Evolutionary conservation across 64 coral and sea anemone species (phyloP).

Genomic region (Dendrophyllia cribrosa): DNA sequence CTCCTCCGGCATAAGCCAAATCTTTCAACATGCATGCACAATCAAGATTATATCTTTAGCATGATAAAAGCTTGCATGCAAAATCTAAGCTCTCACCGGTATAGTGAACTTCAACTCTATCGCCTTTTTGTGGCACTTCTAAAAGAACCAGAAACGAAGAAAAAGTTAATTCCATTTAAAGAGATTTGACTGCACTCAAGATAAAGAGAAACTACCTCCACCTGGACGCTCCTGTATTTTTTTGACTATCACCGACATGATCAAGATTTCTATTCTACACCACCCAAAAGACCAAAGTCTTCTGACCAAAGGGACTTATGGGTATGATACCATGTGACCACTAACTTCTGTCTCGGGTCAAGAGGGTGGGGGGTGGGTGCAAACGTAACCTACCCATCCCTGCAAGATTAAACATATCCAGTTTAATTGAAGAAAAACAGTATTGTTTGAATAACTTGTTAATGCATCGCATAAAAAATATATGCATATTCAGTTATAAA

Average conservation of each 20-base stretch:
- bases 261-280: neutral
- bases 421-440: neutral
- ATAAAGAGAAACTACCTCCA: neutral
- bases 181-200: neutral
- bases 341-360: too few relatives aligned
- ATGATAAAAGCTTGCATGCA: too few relatives aligned
- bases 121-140: neutral
- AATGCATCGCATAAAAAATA: neutral
- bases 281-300: too few relatives aligned
- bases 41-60: too few relatives aligned
- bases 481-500: too few relatives aligned
- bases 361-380: neutral
- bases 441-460: neutral
- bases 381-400: neutral
- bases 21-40: too few relatives aligned
- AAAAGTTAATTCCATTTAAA: neutral
- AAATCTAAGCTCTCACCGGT: slow-evolving; percentile 47
- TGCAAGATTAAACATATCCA: neutral
- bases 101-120: slow-evolving; percentile 77
- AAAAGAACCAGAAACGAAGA: neutral
- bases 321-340: neutral
- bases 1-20: too few relatives aligned
- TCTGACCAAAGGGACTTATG: neutral
- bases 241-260: neutral
- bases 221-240: neutral